phyloP scores from a whole-genome alignment of 2,113 vertebrate species.

The Amazona vittata region DNA sequence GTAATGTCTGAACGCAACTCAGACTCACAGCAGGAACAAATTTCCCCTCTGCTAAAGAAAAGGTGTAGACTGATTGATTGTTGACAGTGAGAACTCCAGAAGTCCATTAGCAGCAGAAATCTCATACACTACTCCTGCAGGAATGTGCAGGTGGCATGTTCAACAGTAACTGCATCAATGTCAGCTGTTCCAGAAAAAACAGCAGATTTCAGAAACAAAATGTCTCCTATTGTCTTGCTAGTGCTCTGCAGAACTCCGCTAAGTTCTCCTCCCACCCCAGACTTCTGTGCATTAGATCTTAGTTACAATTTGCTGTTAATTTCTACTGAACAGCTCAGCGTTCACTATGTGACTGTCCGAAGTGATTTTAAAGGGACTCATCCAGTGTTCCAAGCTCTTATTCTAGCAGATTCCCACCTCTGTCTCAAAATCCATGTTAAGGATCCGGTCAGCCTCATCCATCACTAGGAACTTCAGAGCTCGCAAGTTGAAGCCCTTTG shows the following conservation, averaged over 20 bases:
- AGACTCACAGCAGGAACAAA: neutral
- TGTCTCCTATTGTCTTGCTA: neutral
- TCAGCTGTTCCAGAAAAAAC: neutral
- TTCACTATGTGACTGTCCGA: neutral
- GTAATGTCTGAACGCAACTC: neutral
- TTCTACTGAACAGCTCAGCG: neutral
- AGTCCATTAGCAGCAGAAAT: neutral
- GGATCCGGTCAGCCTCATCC: constrained; percentile 96
- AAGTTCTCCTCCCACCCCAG: neutral
- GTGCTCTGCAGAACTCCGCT: neutral
- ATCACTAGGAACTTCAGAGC: constrained; percentile 94
- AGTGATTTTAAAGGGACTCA: neutral
- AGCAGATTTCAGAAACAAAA: neutral
- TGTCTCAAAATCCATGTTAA: constrained; percentile 99
- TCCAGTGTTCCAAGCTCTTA: neutral
- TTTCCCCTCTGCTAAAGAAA: neutral
- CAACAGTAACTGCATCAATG: neutral
- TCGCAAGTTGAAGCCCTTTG: constrained; percentile 93
- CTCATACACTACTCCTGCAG: neutral
- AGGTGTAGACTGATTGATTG: neutral
- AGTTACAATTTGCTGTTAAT: neutral
- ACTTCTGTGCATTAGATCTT: neutral
- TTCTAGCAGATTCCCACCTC: constrained; percentile 77
- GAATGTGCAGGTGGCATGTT: fast-evolving
- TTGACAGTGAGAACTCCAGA: neutral